Conservation (phyloP, 2,113 vertebrate genomes). For the Amphiprion ocellaris region DNA sequence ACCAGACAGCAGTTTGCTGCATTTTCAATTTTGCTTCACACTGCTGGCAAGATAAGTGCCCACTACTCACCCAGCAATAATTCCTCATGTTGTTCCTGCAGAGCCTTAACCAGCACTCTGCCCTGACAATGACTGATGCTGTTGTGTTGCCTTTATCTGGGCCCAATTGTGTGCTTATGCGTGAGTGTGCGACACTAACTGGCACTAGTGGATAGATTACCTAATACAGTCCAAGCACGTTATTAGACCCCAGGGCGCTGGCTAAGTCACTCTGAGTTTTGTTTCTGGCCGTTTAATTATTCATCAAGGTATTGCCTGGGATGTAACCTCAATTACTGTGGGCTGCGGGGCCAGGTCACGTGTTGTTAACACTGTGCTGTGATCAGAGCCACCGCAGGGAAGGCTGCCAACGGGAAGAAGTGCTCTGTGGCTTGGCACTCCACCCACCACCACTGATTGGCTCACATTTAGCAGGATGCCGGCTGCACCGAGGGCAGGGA, state of each 20-base stretch:
- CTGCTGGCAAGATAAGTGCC: slow-evolving; percentile 44
- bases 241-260: slow-evolving; percentile 84
- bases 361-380: slow-evolving; percentile 77
- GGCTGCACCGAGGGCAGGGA: slow-evolving; percentile 45
- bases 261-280: slow-evolving; percentile 76
- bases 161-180: slow-evolving; percentile 62
- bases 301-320: slow-evolving; percentile 77
- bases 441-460: slow-evolving; percentile 78
- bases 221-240: slow-evolving; percentile 83
- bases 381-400: slow-evolving; percentile 77
- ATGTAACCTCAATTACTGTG: slow-evolving; percentile 81
- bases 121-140: slow-evolving; percentile 72
- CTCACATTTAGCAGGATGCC: slow-evolving; percentile 73
- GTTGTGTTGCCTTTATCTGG: slow-evolving; percentile 66
- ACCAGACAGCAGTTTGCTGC: slow-evolving; percentile 22
- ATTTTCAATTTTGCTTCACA: slow-evolving; percentile 42
- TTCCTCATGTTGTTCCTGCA: slow-evolving; percentile 63
- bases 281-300: slow-evolving; percentile 82
- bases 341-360: slow-evolving; percentile 76
- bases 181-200: slow-evolving; percentile 67
- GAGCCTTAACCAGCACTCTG: slow-evolving; percentile 61
- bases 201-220: slow-evolving; percentile 84
- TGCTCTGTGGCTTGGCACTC: slow-evolving; percentile 77
- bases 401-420: slow-evolving; percentile 75
- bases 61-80: slow-evolving; percentile 60